phyloP scores from a whole-genome alignment of 2,888 invertebrate genomes.

The Cactoblastis cactorum region DNA sequence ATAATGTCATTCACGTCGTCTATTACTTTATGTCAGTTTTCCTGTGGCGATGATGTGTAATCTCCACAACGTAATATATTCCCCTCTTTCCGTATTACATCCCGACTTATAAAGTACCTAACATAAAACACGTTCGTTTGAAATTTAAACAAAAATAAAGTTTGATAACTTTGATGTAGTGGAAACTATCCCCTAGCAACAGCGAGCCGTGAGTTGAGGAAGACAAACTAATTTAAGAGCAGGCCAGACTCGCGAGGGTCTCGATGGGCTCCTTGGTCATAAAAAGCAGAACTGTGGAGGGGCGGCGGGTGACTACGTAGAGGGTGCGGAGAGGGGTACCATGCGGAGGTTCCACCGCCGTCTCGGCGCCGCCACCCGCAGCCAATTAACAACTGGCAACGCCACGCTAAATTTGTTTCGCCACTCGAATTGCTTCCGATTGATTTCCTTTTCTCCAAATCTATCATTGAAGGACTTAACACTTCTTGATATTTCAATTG shows the following conservation, averaged over 20 bases:
- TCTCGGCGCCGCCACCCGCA: conserved; percentile 79
- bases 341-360: conserved; percentile 78
- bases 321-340: conserved; percentile 57
- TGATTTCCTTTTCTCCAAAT: conserved; percentile 65
- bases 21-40: conserved; percentile 44
- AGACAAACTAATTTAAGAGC: conserved; percentile 67
- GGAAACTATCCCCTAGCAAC: conserved; percentile 41
- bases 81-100: conserved; percentile 17
- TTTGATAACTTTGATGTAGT: no score
- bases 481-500: background rate
- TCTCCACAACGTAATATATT: conserved; percentile 18
- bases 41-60: conserved; percentile 27
- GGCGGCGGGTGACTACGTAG: conserved; percentile 57
- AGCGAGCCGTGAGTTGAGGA: conserved; percentile 36
- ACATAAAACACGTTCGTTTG: background rate
- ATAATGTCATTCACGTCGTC: conserved; percentile 66
- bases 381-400: conserved; percentile 76
- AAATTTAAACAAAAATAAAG: background rate
- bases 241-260: conserved; percentile 59
- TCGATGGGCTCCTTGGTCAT: conserved; percentile 66
- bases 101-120: background rate
- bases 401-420: conserved; percentile 73
- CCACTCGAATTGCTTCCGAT: conserved; percentile 74
- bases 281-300: conserved; percentile 64
- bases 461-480: conserved; percentile 29